phyloP scores from a whole-genome alignment of 2,113 vertebrate genomes.

The Pelodiscus sinensis region DNA sequence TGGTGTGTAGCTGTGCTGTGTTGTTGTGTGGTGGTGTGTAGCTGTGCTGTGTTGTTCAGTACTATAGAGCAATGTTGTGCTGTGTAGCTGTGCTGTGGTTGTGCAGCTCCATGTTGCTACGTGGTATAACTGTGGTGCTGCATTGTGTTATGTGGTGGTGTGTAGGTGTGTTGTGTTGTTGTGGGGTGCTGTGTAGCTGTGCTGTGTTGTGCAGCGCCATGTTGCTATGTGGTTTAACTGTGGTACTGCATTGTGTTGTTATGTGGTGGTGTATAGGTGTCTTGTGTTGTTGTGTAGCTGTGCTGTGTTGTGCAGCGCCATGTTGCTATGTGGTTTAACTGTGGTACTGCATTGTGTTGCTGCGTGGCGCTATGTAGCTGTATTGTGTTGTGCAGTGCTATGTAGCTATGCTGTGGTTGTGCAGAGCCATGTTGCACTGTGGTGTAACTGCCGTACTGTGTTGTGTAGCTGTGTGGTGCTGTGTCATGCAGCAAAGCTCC shows the following conservation, averaged over 20 bases:
- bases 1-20: background rate
- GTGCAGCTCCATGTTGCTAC: background rate
- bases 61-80: background rate
- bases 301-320: background rate
- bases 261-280: no score
- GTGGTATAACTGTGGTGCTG: background rate
- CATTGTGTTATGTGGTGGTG: background rate
- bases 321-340: background rate
- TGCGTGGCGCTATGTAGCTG: background rate
- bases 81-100: background rate
- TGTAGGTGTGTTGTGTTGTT: no score
- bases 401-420: no score
- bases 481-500: background rate
- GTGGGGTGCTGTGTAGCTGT: background rate
- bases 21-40: background rate
- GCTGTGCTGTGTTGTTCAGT: no score
- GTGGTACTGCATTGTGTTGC: no score
- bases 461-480: background rate
- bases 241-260: background rate
- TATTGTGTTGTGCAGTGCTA: no score
- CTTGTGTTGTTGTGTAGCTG: background rate
- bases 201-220: background rate
- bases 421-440: no score
- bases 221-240: background rate
- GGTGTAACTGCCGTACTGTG: background rate